Evolutionary conservation across 1,140 invertebrate genomes (phyloP), one percentile per base, ranked within the genome.

Genomic region (Dreissena rostriformis): DNA sequence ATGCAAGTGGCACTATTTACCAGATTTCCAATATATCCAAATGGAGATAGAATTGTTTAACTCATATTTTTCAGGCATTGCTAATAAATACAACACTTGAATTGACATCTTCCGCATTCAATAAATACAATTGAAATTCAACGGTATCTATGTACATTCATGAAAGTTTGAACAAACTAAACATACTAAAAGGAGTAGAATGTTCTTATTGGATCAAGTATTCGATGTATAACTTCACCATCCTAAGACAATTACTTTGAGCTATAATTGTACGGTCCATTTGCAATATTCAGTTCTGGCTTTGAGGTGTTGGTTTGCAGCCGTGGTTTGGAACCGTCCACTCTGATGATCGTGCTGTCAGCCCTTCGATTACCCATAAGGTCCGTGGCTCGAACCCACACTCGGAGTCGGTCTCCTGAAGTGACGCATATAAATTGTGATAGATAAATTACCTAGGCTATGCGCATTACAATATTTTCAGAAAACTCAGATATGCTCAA

Each of bases 351-450:
- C 14, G 81, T 83, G 15, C 22, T 52, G n/a, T 68, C 72, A 0
- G 51, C 26, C 66, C 76, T 67, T 49, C 14, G 29, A 26, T 83
- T 83, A n/a, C 73, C 73, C 22, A 83, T 39, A 11, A 77, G 6
- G 53, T 83, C 81, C 15, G n/a, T 14, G 2, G 72, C 81, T 68
- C 65, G 29, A 14, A 83, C 63, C 72, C 72, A 76, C 6, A 83
- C 49, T 17, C 73, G 66, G 11, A 76, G 10, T 15, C 65, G 57
- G 79, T 82, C 79, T 17, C 53, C 68, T 61, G 26, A 57, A 70
- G 57, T 24, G n/a, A 29, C 19, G 29, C 4, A 29, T 63, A 39
- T 63, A 5, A 63, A n/a, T 63, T n/a, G 24, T 63, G 24, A n/a
- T 63, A 2, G 24, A n/a, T 63, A 2, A 63, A 63, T 63, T 63